Evolutionary conservation across 1,140 invertebrate species (phyloP).

Genomic region (Platorchestia sp.): DNA sequence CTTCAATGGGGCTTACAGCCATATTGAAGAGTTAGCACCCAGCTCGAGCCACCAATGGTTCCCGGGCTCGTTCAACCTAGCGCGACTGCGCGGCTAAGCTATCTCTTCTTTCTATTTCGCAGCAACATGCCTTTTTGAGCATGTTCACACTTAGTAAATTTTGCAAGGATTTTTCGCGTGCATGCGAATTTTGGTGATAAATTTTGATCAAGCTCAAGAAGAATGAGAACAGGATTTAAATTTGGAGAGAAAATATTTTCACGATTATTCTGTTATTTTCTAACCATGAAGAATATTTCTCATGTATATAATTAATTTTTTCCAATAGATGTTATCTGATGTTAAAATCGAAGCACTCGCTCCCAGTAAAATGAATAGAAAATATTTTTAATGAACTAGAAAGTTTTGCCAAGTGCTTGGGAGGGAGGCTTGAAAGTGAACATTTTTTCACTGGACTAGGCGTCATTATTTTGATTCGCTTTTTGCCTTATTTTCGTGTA

Average conservation of each 20-base stretch:
- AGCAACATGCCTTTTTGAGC: constrained; percentile 24
- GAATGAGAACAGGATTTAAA: neutral
- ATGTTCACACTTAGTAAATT: constrained; percentile 12
- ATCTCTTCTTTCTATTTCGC: constrained; percentile 43
- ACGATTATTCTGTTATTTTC: neutral
- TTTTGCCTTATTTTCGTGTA: neutral
- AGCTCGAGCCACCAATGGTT: constrained; percentile 33
- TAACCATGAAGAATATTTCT: neutral
- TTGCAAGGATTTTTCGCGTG: neutral
- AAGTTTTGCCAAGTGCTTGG: no score
- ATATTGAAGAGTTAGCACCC: constrained; percentile 53
- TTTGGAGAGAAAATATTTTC: neutral
- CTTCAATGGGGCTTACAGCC: constrained; percentile 54
- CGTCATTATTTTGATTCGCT: neutral
- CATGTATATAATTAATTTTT: neutral
- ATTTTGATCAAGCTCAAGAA: neutral
- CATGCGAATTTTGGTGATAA: neutral
- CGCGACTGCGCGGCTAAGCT: neutral
- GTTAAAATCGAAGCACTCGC: no score
- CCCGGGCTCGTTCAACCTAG: neutral
- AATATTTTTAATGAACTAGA: neutral
- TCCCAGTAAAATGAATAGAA: neutral
- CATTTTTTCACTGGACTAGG: neutral
- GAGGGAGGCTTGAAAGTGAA: neutral
- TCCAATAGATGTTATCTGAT: neutral